phyloP scores from a whole-genome alignment of 2,888 invertebrate genomes.

The Lithophane semibrunnea region DNA sequence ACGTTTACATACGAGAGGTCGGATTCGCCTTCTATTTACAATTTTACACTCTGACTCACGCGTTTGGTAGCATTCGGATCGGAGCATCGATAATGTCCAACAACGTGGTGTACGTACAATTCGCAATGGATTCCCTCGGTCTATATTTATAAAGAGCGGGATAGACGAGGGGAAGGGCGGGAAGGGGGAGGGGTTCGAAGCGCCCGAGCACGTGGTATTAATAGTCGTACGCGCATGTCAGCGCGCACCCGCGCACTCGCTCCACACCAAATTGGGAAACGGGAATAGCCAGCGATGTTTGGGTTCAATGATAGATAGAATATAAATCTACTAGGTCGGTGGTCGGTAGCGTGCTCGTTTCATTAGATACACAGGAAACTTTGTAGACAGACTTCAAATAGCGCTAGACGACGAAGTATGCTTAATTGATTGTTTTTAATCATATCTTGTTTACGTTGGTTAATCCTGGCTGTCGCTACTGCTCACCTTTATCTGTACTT shows the following conservation, averaged over 20 bases:
- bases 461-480: slow-evolving; percentile 8
- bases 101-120: slow-evolving; percentile 70
- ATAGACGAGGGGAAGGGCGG: slow-evolving; percentile 71
- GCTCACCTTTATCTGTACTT: slow-evolving; percentile 3
- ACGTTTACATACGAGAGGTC: slow-evolving; percentile 41
- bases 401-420: slow-evolving; percentile 42
- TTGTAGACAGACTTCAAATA: slow-evolving; percentile 52
- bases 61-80: slow-evolving; percentile 66
- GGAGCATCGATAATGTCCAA: slow-evolving; percentile 71
- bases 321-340: slow-evolving; percentile 27
- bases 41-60: slow-evolving; percentile 73
- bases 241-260: slow-evolving; percentile 75
- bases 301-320: slow-evolving; percentile 61
- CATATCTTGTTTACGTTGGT: slow-evolving; percentile 22
- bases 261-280: slow-evolving; percentile 87
- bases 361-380: slow-evolving; percentile 44
- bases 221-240: slow-evolving; percentile 86
- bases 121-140: slow-evolving; percentile 85
- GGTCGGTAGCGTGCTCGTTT: slow-evolving; percentile 15
- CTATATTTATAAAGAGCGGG: slow-evolving; percentile 84
- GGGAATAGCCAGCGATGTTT: slow-evolving; percentile 74
- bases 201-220: slow-evolving; percentile 84
- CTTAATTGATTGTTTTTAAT: slow-evolving; percentile 23
- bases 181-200: slow-evolving; percentile 55
- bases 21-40: slow-evolving; percentile 66